Conservation (phyloP, 92 coral and sea anemone species). For the Paramuricea clavata region DNA sequence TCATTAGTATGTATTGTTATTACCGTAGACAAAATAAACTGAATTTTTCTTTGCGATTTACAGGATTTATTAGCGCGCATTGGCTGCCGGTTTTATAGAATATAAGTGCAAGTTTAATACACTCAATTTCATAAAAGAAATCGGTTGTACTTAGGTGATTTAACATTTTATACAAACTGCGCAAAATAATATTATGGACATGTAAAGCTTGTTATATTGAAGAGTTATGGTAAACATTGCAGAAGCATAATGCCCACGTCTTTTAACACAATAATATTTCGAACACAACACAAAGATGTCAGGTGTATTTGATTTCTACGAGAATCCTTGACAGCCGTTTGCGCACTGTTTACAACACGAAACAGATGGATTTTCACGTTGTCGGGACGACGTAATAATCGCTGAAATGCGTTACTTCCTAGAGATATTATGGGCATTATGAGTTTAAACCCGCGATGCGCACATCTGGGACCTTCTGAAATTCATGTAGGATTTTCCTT, state of each 20-base stretch:
- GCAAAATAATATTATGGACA: background rate
- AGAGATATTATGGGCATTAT: background rate
- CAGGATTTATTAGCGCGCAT: background rate
- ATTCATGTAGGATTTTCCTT: background rate
- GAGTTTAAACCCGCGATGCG: background rate
- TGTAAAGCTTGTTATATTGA: background rate
- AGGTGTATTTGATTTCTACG: background rate
- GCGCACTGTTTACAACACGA: background rate
- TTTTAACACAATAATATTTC: constrained; percentile 13
- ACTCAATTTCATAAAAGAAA: background rate
- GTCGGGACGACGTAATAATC: constrained; percentile 3
- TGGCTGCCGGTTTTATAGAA: background rate
- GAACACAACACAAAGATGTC: background rate
- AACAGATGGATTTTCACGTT: constrained; percentile 42
- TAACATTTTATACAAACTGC: background rate
- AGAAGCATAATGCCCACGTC: background rate
- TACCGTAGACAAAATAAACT: background rate
- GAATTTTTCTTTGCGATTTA: background rate
- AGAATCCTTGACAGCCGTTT: background rate
- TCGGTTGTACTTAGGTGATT: background rate
- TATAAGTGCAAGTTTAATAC: background rate
- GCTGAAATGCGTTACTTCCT: background rate
- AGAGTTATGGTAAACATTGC: background rate
- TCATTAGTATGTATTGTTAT: background rate
- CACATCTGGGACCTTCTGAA: background rate